Conservation (phyloP, 2,888 invertebrate genomes). For the Chrysolina oricalcia region DNA sequence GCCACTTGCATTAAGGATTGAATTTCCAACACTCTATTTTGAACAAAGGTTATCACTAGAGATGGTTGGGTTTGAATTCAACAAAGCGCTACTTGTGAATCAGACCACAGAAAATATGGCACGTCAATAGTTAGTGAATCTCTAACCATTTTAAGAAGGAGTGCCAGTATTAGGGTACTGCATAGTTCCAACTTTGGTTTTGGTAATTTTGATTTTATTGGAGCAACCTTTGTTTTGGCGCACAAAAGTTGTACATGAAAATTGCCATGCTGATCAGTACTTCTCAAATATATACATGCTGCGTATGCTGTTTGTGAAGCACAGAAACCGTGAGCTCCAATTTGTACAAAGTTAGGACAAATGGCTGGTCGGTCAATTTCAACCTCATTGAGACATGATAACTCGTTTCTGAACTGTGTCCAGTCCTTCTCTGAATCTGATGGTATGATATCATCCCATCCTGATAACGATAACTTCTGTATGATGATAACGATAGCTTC, state of each 20-base stretch:
- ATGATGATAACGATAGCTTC: slow-evolving; percentile 13
- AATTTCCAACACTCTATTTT: slow-evolving; percentile 34
- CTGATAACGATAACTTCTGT: too few relatives aligned
- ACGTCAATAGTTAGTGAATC: slow-evolving; percentile 21
- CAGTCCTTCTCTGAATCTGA: not conserved
- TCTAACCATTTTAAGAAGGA: slow-evolving; percentile 36
- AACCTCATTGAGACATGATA: not conserved
- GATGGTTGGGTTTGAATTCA: slow-evolving; percentile 36
- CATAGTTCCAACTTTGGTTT: slow-evolving; percentile 45
- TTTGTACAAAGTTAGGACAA: not conserved
- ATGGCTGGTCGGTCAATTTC: slow-evolving; percentile 1
- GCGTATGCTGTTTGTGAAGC: slow-evolving; percentile 36
- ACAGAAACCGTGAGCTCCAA: slow-evolving; percentile 23
- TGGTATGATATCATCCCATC: slow-evolving; percentile 17
- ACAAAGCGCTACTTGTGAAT: slow-evolving; percentile 26
- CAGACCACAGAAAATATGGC: slow-evolving; percentile 28
- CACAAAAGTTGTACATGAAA: slow-evolving; percentile 24
- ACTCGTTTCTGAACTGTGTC: slow-evolving; percentile 10
- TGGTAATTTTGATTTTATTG: slow-evolving; percentile 31
- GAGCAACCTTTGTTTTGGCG: slow-evolving; percentile 25
- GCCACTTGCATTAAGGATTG: slow-evolving; percentile 32
- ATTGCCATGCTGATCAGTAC: not conserved
- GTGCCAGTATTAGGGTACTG: slow-evolving; percentile 41
- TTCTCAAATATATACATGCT: slow-evolving; percentile 25
- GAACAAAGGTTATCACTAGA: slow-evolving; percentile 25